Conservation (phyloP, 2,797 vertebrate genomes). For the Syndactyla subalaris region DNA sequence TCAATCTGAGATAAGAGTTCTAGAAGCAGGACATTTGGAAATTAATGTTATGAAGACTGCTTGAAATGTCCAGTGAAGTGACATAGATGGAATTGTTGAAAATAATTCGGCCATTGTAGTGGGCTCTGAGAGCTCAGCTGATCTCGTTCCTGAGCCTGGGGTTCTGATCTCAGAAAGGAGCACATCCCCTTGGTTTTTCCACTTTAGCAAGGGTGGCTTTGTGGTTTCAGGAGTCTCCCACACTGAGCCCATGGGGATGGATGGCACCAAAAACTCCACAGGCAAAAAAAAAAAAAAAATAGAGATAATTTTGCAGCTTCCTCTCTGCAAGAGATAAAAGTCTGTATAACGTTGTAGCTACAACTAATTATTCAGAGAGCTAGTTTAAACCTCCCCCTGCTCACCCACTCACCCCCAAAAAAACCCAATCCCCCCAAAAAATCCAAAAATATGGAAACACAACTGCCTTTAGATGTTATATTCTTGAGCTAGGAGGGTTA, state of each 20-base stretch:
- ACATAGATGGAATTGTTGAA: neutral
- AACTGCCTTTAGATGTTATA: neutral
- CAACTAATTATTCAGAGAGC: neutral
- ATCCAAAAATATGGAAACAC: neutral
- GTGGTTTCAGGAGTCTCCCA: neutral
- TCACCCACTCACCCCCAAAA: neutral
- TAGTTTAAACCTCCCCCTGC: neutral
- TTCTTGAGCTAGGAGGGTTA: neutral
- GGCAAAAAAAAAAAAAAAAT: neutral
- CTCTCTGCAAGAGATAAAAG: neutral
- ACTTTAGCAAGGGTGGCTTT: neutral
- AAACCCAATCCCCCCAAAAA: neutral
- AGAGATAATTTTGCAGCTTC: neutral
- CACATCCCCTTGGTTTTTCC: neutral
- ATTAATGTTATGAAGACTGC: neutral
- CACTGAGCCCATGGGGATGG: rapidly evolving
- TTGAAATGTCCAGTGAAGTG: neutral
- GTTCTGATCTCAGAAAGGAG: neutral
- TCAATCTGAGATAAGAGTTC: neutral
- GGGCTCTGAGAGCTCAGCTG: neutral
- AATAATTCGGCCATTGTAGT: neutral
- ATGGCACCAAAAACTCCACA: neutral
- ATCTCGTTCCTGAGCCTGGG: neutral
- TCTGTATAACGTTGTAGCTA: neutral
- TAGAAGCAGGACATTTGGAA: neutral